phyloP scores from a whole-genome alignment of 2,888 invertebrate species.

The Troilus luridus region DNA sequence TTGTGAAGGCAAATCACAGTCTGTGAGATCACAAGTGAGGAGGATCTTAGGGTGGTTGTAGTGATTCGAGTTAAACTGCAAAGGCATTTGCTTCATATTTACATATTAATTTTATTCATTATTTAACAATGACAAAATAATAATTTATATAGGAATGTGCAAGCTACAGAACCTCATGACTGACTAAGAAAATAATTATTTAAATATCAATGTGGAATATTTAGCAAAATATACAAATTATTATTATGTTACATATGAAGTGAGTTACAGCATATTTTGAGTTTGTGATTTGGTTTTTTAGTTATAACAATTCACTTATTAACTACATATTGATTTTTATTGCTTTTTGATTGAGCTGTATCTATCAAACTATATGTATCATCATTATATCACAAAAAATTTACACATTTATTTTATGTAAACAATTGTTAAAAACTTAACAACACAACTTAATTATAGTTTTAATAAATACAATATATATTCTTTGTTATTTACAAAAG shows the following conservation, averaged over 20 bases:
- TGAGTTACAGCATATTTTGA: background rate
- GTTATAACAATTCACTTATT: background rate
- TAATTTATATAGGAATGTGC: conserved; percentile 40
- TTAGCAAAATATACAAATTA: conserved; percentile 27
- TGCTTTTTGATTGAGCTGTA: conserved; percentile 53
- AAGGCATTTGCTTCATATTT: background rate
- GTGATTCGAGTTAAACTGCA: background rate
- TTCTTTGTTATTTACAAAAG: conserved; percentile 28
- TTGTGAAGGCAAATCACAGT: background rate
- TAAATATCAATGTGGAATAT: background rate
- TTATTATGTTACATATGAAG: background rate
- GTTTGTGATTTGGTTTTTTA: background rate
- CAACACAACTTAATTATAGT: conserved; percentile 36
- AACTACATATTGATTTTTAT: conserved; percentile 26
- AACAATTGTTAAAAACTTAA: conserved; percentile 51
- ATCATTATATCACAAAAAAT: conserved; percentile 46
- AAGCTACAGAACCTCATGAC: background rate
- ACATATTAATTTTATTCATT: conserved; percentile 36
- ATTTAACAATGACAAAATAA: conserved; percentile 40
- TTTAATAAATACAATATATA: conserved; percentile 49
- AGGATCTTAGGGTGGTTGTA: background rate
- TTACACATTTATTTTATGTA: conserved; percentile 35
- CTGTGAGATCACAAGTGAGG: background rate
- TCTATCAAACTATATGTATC: conserved; percentile 6
- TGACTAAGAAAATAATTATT: conserved; percentile 41